These are phyloP conservation scores for Psittacula cyanocephala DNA, from an alignment of 2,113 vertebrate species.

Conservation along the genomic window DNA sequence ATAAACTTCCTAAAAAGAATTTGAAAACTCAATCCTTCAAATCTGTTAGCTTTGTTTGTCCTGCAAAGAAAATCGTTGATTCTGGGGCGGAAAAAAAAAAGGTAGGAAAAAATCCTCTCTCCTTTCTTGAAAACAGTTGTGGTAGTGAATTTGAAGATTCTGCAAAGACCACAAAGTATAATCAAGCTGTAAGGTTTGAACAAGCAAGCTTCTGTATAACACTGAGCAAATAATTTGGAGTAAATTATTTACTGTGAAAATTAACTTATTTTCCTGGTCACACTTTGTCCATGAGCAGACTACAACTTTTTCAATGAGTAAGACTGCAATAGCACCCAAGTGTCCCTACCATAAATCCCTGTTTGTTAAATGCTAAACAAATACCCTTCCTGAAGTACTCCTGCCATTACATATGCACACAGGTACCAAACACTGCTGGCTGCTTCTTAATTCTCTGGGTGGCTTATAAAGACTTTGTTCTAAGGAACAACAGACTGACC, in stretches of 20 bases:
- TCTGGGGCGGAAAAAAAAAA: neutral
- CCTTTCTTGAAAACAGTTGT: neutral
- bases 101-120: neutral
- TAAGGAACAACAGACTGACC: neutral
- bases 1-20: neutral
- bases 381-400: neutral
- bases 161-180: neutral
- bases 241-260: neutral
- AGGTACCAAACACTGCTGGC: neutral
- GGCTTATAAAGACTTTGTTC: neutral
- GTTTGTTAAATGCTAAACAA: neutral
- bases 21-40: slow-evolving; percentile 36
- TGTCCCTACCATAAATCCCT: neutral
- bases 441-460: neutral
- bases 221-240: neutral
- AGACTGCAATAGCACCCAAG: neutral
- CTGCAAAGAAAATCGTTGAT: neutral
- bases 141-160: neutral
- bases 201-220: neutral
- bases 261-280: neutral
- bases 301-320: neutral
- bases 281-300: neutral
- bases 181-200: neutral
- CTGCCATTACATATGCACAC: fast-evolving
- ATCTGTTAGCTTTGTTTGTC: neutral